Percentiles rank a stretch among this genome's conserved stretches.
These are phyloP conservation scores for Muntiacus muntjak DNA, from an alignment of 2,113 vertebrate species.

Conservation along the genomic window DNA sequence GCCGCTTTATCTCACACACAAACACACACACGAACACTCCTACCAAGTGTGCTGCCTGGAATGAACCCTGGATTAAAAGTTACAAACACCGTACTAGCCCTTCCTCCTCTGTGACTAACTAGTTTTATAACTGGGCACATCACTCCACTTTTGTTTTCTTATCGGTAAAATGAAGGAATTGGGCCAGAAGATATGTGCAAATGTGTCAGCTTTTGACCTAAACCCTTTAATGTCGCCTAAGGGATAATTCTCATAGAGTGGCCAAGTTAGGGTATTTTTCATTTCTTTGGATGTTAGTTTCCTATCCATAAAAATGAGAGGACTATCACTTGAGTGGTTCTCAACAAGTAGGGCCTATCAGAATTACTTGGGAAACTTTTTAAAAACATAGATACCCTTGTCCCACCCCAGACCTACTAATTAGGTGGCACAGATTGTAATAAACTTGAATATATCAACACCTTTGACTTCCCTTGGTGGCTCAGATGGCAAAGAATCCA, in stretches of 20 bases:
- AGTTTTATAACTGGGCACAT: background rate
- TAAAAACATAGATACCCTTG: background rate
- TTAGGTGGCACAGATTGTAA: background rate
- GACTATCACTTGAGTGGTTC: background rate
- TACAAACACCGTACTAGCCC: background rate
- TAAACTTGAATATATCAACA: background rate
- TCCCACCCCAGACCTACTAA: background rate
- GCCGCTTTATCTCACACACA: background rate
- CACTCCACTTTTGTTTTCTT: background rate
- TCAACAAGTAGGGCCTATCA: background rate
- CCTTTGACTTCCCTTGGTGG: background rate
- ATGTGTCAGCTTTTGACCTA: background rate
- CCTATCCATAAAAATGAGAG: background rate
- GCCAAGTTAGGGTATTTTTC: background rate
- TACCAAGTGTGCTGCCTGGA: background rate
- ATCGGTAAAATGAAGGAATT: background rate
- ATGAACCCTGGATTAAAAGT: background rate
- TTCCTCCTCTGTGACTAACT: background rate
- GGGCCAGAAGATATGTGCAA: background rate
- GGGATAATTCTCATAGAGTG: background rate
- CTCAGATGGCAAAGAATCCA: background rate
- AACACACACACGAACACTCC: background rate
- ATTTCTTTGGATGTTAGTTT: background rate
- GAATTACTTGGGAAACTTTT: constrained; percentile 33
- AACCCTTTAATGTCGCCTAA: background rate